Conservation (phyloP, 2,797 vertebrate species). For the Halcyon chelicuti region DNA sequence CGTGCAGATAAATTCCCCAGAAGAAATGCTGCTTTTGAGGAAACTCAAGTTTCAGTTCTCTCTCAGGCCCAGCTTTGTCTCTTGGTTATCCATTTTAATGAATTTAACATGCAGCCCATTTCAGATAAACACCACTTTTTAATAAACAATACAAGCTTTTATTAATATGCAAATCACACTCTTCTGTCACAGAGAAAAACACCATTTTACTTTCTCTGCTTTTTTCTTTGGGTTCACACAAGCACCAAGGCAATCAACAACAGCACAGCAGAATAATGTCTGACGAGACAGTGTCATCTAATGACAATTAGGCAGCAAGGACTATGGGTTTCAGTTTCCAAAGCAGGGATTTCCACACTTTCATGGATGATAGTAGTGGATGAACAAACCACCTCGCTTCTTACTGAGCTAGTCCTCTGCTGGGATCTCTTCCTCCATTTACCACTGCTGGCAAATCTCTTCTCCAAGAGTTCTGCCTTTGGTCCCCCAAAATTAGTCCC, state of each 20-base stretch:
- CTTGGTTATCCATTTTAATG: not conserved
- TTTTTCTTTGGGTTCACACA: not conserved
- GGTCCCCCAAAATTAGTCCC: not conserved
- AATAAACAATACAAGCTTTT: not conserved
- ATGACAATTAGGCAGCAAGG: not conserved
- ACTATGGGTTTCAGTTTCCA: not conserved
- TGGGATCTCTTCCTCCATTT: not conserved
- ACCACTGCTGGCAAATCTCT: not conserved
- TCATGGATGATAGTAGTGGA: fast-evolving
- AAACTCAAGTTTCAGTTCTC: not conserved
- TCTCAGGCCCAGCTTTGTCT: slow-evolving; percentile 23
- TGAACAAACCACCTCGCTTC: not conserved
- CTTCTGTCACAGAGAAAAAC: not conserved
- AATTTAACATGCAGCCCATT: slow-evolving; percentile 21
- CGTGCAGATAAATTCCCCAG: slow-evolving; percentile 46
- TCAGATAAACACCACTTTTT: slow-evolving; percentile 21
- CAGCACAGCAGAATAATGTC: not conserved
- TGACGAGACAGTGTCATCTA: not conserved
- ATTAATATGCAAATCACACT: not conserved
- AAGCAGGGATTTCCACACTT: not conserved
- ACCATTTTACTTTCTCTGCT: not conserved
- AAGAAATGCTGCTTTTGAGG: slow-evolving; percentile 35
- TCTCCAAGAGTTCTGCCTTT: not conserved
- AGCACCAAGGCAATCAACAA: not conserved
- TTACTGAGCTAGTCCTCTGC: not conserved